phyloP scores from a whole-genome alignment of 2,888 invertebrate species.

The Scaptomyza parva region DNA sequence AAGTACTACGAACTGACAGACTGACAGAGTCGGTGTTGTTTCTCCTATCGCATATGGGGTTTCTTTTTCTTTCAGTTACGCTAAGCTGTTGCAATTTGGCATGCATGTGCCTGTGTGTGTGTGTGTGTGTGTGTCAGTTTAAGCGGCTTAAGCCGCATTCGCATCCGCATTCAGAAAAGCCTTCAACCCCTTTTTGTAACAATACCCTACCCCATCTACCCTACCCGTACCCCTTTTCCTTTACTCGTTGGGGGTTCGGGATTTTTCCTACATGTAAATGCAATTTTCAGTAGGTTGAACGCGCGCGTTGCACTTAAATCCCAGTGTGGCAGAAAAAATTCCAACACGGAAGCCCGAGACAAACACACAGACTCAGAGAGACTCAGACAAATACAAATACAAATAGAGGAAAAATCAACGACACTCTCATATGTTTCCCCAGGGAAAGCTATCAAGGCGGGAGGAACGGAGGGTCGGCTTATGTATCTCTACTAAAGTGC shows the following conservation, averaged over 20 bases:
- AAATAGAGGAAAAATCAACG: conserved; percentile 3
- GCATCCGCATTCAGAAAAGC: conserved; percentile 12
- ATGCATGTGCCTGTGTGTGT: conserved; percentile 42
- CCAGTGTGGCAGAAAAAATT: conserved; percentile 34
- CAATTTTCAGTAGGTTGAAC: conserved; percentile 66
- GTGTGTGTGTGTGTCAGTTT: conserved; percentile 57
- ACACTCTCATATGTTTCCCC: conserved; percentile 49
- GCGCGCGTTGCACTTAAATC: conserved; percentile 46
- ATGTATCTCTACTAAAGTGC: conserved; percentile 43
- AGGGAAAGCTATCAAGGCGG: conserved; percentile 3
- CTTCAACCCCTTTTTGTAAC: background rate
- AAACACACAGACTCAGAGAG: too few species aligned
- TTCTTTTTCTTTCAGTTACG: conserved; percentile 1
- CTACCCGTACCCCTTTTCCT: too few species aligned
- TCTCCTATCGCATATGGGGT: background rate
- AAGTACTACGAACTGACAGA: conserved; percentile 86
- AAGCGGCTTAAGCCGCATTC: conserved; percentile 74
- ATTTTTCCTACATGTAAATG: conserved; percentile 72
- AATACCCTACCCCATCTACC: background rate
- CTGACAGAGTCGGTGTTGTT: background rate
- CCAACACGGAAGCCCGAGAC: background rate
- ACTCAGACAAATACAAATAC: background rate
- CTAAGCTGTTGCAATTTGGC: conserved; percentile 64
- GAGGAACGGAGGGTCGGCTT: conserved; percentile 5
- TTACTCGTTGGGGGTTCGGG: conserved; percentile 36